Base-by-base conservation (phyloP, 1,140 invertebrate genomes). In the Doryteuthis pealeii region DNA sequence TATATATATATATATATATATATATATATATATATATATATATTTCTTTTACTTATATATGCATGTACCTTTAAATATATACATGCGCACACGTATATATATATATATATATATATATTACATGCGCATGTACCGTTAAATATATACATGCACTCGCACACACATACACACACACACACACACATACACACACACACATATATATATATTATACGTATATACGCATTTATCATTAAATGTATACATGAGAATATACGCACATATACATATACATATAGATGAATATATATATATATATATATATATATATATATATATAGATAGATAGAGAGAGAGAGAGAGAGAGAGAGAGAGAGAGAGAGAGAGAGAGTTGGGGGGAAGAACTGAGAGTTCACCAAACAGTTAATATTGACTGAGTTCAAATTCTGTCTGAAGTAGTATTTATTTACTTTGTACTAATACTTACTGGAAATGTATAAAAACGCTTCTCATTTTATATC, bases 291-390 rank as follows among this genome's bases (percentile, higher is more conserved):
- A 58, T 58, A 58, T 58, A 28, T 58, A 58, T 58, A 58, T 58
- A 58, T 58, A 58, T 58, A 58, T 58, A 58, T 58, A 58, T 58
- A 58, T 58, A 58, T 58, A 58, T 58, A 58, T 58, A 58, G 3
- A 58, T 58, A 58, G 3, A 58, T 58, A 18, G 35, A 3, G 10
- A 40, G 35, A 5, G 10, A 40, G 35, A n/a, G n/a, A n/a, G n/a
- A n/a, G n/a, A n/a, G n/a, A n/a, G n/a, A n/a, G n/a, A n/a, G n/a
- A n/a, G n/a, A n/a, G n/a, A n/a, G n/a, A n/a, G n/a, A n/a, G n/a
- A n/a, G n/a, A n/a, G n/a, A n/a, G n/a, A n/a, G n/a, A n/a, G n/a
- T n/a, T n/a, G n/a, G n/a, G n/a, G n/a, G n/a, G n/a, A n/a, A n/a
- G n/a, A n/a, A n/a, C n/a, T n/a, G n/a, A n/a, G n/a, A n/a, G n/a